Conservation (phyloP, 1,140 invertebrate genomes). For the fruit fly (Drosophila melanogaster) region DNA sequence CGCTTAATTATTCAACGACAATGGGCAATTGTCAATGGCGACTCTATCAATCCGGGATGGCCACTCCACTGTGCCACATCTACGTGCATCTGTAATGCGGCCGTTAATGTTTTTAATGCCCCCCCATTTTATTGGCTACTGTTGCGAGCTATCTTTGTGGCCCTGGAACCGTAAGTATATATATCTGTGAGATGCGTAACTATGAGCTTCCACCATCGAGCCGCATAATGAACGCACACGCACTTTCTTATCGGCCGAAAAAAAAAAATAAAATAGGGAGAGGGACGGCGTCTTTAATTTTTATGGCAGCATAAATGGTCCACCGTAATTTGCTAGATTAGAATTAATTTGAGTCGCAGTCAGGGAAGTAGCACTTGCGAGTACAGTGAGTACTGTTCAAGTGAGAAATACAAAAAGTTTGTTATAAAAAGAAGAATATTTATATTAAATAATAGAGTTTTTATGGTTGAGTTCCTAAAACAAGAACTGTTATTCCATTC, state of each 20-base stretch:
- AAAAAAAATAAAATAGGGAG: not conserved
- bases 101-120: constrained; percentile 78
- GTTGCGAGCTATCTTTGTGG: constrained; percentile 20
- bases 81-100: constrained; percentile 67
- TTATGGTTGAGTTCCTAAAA: too few species aligned
- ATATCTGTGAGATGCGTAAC: constrained; percentile 57
- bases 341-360: constrained; percentile 71
- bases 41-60: constrained; percentile 51
- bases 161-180: constrained; percentile 10
- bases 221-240: constrained; percentile 65
- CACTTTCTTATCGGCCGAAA: constrained; percentile 58
- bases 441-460: too few species aligned
- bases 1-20: constrained; percentile 71
- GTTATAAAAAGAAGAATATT: not conserved
- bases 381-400: constrained; percentile 16
- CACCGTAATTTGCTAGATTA: constrained; percentile 78
- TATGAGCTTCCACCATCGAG: constrained; percentile 25
- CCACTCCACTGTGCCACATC: constrained; percentile 19
- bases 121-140: constrained; percentile 71
- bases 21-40: constrained; percentile 51
- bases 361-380: constrained; percentile 18
- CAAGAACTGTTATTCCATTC: not conserved
- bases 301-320: constrained; percentile 78
- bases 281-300: constrained; percentile 70
- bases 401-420: not conserved